Conservation (phyloP, 2,113 vertebrate species). For the Ceratotherium simum region DNA sequence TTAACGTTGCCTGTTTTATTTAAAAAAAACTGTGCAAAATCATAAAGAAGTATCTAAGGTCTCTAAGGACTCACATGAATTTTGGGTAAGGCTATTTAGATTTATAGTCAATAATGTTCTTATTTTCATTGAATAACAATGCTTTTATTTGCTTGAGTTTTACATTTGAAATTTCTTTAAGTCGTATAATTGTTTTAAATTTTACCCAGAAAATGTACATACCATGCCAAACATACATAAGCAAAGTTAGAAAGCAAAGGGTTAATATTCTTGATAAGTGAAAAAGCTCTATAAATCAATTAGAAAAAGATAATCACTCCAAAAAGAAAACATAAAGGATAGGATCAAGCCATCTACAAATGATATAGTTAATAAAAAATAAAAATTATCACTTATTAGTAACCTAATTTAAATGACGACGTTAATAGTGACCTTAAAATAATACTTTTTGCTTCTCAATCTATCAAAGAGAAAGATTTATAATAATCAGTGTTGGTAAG, state of each 20-base stretch:
- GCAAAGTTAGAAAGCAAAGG: slow-evolving; percentile 42
- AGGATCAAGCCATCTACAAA: not conserved
- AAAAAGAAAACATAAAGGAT: slow-evolving; percentile 21
- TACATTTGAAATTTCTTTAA: slow-evolving; percentile 42
- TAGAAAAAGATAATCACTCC: not conserved
- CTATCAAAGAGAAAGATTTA: slow-evolving; percentile 21
- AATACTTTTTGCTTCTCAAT: not conserved
- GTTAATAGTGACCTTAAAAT: slow-evolving; percentile 32
- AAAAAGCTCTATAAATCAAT: not conserved
- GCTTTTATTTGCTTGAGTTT: slow-evolving; percentile 50
- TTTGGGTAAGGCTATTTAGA: not conserved
- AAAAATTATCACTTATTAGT: not conserved
- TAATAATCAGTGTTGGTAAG: not conserved
- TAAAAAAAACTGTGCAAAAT: slow-evolving; percentile 49
- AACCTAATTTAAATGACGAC: not conserved
- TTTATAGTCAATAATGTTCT: not conserved
- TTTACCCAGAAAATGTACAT: not conserved
- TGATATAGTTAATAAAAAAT: not conserved
- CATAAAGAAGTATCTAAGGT: not conserved
- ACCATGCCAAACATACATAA: slow-evolving; percentile 5
- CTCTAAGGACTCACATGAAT: not conserved
- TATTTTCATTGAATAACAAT: not conserved
- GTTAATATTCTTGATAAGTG: slow-evolving; percentile 43
- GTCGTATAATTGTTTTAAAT: not conserved
- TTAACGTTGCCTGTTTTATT: not conserved